Percentiles rank a stretch among this genome's conserved stretches.
These are phyloP conservation scores for Bufo bufo DNA, from an alignment of 2,113 vertebrate genomes.

Conservation along the genomic window DNA sequence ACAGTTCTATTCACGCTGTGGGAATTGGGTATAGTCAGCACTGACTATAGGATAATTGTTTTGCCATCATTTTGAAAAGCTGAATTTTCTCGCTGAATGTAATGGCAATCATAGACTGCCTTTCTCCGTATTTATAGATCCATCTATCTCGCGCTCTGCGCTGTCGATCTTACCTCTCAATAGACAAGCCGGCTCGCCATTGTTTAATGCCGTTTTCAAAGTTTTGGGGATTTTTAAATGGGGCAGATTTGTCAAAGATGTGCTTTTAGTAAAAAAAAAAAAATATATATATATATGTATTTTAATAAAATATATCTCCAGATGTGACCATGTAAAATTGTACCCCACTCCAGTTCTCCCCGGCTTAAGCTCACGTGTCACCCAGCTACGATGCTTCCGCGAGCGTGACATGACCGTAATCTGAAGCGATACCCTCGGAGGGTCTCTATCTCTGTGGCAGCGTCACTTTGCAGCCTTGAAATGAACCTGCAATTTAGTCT, in stretches of 20 bases:
- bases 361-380: background rate
- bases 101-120: constrained; percentile 73
- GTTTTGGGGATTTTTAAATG: background rate
- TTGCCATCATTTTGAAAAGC: constrained; percentile 66
- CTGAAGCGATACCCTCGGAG: constrained; percentile 64
- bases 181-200: constrained; percentile 50
- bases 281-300: background rate
- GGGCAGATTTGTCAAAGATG: no score
- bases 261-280: background rate
- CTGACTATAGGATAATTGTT: constrained; percentile 60
- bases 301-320: no score
- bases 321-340: background rate
- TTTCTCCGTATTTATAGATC: constrained; percentile 33
- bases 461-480: constrained; percentile 78
- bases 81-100: constrained; percentile 62
- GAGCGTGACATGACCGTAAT: constrained; percentile 67
- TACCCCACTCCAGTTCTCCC: background rate
- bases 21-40: constrained; percentile 63
- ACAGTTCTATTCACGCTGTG: constrained; percentile 65
- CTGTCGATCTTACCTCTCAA: constrained; percentile 64
- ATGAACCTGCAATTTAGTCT: constrained; percentile 88
- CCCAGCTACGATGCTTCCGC: background rate
- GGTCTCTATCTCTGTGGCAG: constrained; percentile 72
- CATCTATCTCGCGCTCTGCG: constrained; percentile 62
- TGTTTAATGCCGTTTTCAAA: background rate